These are phyloP conservation scores for Scartelaos histophorus DNA, from an alignment of 2,113 vertebrate species.

Conservation along the genomic window DNA sequence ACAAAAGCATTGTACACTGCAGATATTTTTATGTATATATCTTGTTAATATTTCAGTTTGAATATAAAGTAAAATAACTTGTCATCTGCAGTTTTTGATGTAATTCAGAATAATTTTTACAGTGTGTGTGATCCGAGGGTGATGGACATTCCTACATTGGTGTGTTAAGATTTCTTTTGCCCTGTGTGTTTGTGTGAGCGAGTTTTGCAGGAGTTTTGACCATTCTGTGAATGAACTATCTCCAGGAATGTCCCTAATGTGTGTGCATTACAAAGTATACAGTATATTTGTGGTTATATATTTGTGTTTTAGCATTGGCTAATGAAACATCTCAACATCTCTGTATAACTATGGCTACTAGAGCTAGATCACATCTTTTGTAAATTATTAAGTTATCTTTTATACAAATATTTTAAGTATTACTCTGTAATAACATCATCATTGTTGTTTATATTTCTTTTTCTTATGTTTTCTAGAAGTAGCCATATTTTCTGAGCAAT, in stretches of 20 bases:
- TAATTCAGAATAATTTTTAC: slow-evolving; percentile 36
- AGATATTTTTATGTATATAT: slow-evolving; percentile 72
- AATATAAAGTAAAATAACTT: slow-evolving; percentile 25
- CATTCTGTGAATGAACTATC: slow-evolving; percentile 76
- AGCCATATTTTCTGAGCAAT: slow-evolving; percentile 57
- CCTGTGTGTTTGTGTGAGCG: slow-evolving; percentile 27
- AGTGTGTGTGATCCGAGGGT: slow-evolving; percentile 44
- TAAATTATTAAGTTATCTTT: slow-evolving; percentile 74
- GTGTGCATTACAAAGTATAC: slow-evolving; percentile 19
- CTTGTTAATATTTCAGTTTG: slow-evolving; percentile 57
- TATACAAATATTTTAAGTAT: slow-evolving; percentile 64
- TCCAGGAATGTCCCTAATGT: slow-evolving; percentile 58
- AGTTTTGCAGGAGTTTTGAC: slow-evolving; percentile 56
- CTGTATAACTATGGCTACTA: slow-evolving; percentile 55
- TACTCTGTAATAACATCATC: slow-evolving; percentile 20
- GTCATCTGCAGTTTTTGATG: slow-evolving; percentile 43
- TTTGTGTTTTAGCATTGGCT: slow-evolving; percentile 52
- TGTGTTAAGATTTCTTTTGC: slow-evolving; percentile 48
- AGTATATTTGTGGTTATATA: slow-evolving; percentile 36
- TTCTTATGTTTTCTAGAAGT: slow-evolving; percentile 52
- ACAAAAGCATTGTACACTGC: slow-evolving; percentile 94
- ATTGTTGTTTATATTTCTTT: slow-evolving; percentile 42
- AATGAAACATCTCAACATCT: slow-evolving; percentile 32
- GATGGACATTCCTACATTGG: slow-evolving; percentile 43
- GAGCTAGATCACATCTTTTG: slow-evolving; percentile 24